phyloP scores from a whole-genome alignment of 2,888 invertebrate species.

The Stenolophus ochropezus region DNA sequence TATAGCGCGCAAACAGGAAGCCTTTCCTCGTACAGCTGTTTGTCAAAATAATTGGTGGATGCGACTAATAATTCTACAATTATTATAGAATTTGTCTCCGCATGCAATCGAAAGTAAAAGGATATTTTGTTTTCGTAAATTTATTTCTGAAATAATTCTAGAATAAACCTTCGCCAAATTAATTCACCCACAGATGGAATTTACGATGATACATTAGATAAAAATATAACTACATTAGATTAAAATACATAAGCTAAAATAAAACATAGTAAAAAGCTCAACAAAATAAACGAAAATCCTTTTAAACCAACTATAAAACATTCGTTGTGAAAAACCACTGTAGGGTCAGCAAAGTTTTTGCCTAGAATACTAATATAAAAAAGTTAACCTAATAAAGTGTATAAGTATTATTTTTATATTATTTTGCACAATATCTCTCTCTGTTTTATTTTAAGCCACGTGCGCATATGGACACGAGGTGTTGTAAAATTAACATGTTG shows the following conservation, averaged over 20 bases:
- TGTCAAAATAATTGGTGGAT: conserved; percentile 1
- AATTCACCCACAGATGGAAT: conserved; percentile 1
- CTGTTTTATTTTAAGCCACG: not conserved
- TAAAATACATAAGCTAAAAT: not conserved
- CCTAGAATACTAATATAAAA: too few relatives aligned
- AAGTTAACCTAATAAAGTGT: too few relatives aligned
- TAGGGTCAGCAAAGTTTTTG: too few relatives aligned
- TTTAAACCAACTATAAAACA: not conserved
- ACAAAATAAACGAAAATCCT: not conserved
- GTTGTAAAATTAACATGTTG: not conserved
- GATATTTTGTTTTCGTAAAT: not conserved
- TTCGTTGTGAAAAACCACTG: too few relatives aligned
- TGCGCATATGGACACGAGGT: not conserved
- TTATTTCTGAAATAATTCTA: not conserved
- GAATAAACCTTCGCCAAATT: not conserved
- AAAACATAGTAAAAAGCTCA: not conserved
- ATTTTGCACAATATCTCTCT: not conserved
- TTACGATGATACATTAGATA: not conserved
- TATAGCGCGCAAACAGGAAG: not conserved
- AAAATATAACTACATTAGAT: not conserved
- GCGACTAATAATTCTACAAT: not conserved
- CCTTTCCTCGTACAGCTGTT: not conserved
- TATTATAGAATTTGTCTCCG: not conserved
- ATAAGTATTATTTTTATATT: not conserved
- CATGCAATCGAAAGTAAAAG: not conserved